These are phyloP conservation scores for Euplexia lucipara DNA, from an alignment of 2,888 invertebrate genomes.

Conservation along the genomic window DNA sequence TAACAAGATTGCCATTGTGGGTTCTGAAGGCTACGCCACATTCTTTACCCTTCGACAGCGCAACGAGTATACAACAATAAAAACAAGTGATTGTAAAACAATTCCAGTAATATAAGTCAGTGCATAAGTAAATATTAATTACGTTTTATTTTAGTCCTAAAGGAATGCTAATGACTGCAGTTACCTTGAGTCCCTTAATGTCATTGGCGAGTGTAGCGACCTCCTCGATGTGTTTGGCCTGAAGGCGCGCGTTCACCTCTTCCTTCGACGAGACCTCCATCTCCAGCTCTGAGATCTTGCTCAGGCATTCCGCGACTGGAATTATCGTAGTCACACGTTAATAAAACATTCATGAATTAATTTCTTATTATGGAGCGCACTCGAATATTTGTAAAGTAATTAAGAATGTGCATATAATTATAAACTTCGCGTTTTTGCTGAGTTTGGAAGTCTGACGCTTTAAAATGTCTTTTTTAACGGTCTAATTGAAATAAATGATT, in stretches of 20 bases:
- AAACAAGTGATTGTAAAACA: slow-evolving; percentile 31
- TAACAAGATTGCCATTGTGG: slow-evolving; percentile 21
- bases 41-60: slow-evolving; percentile 25
- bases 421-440: neutral
- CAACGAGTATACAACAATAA: slow-evolving; percentile 36
- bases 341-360: slow-evolving; percentile 6
- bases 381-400: neutral
- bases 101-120: slow-evolving; percentile 31
- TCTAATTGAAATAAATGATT: too few relatives aligned
- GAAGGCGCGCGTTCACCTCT: slow-evolving; percentile 87
- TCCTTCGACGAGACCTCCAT: slow-evolving; percentile 89
- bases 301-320: slow-evolving; percentile 91
- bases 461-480: too few relatives aligned
- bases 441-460: neutral
- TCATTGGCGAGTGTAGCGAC: slow-evolving; percentile 84
- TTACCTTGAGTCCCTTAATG: slow-evolving; percentile 87
- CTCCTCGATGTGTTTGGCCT: slow-evolving; percentile 86
- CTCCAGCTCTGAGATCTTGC: slow-evolving; percentile 91
- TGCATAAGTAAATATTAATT: slow-evolving; percentile 49
- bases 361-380: neutral
- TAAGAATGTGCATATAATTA: slow-evolving; percentile 7
- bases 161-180: slow-evolving; percentile 37
- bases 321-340: slow-evolving; percentile 19
- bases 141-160: slow-evolving; percentile 29
- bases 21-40: slow-evolving; percentile 23